Conservation (phyloP, 1,140 invertebrate species). For the Drosophila tsacasi region DNA sequence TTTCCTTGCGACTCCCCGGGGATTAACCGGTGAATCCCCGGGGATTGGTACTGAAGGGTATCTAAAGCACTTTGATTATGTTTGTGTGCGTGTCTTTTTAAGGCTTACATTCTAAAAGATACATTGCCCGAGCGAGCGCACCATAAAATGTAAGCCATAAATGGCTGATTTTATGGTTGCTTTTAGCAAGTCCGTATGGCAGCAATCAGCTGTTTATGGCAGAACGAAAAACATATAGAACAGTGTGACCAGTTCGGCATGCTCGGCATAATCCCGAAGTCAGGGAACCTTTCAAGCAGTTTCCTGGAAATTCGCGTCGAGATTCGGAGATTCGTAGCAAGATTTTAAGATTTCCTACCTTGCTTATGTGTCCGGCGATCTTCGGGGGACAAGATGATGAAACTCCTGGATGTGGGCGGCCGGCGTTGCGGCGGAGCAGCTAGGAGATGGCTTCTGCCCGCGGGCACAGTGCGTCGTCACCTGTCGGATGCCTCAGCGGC, state of each 20-base stretch:
- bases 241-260: neutral
- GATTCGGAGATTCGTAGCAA: neutral
- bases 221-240: neutral
- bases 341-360: neutral
- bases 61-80: neutral
- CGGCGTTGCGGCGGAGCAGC: constrained; percentile 8
- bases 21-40: no score
- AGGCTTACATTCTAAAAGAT: neutral
- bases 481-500: constrained; percentile 14
- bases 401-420: constrained; percentile 18
- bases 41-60: no score
- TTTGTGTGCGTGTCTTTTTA: neutral
- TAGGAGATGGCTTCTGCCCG: constrained; percentile 14
- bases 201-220: neutral
- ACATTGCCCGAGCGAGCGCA: rapidly evolving
- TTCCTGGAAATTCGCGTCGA: neutral
- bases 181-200: neutral
- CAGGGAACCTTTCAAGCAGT: neutral
- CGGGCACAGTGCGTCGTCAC: constrained; percentile 6
- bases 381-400: constrained; percentile 1
- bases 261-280: neutral
- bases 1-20: no score
- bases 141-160: neutral
- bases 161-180: neutral
- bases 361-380: constrained; percentile 2